Conservation (phyloP, 2,113 vertebrate species). For the Lepus europaeus region DNA sequence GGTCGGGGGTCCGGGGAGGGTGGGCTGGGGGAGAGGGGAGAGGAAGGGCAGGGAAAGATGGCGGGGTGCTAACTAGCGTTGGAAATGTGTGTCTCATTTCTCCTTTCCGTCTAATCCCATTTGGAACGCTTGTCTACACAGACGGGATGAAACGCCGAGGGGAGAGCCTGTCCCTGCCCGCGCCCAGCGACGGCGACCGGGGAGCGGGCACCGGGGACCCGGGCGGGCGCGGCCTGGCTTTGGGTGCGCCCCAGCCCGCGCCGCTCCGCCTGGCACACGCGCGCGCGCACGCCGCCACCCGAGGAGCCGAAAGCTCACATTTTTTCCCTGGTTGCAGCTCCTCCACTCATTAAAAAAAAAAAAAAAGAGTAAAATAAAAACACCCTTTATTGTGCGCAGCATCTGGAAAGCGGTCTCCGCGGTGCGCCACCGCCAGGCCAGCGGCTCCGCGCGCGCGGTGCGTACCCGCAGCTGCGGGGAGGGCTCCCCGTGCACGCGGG, state of each 20-base stretch:
- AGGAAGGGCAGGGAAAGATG: accelerated
- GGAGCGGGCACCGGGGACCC: not conserved
- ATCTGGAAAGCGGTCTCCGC: conserved; percentile 60
- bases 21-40: too few relatives aligned
- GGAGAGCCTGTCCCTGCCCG: not conserved
- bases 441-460: not conserved
- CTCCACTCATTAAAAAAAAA: conserved; percentile 42
- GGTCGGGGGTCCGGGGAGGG: too few relatives aligned
- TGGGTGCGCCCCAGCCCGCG: not conserved
- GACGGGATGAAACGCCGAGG: not conserved
- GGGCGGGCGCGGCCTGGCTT: not conserved
- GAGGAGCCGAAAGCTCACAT: not conserved
- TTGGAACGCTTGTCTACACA: conserved; percentile 65
- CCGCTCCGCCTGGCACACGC: not conserved
- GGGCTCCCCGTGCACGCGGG: too few relatives aligned
- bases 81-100: conserved; percentile 59
- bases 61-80: not conserved
- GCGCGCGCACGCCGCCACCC: accelerated
- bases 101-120: conserved; percentile 68
- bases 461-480: too few relatives aligned
- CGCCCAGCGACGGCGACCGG: not conserved
- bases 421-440: not conserved
- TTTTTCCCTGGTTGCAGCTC: conserved; percentile 25
- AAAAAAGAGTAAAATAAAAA: conserved; percentile 66
- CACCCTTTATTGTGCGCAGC: conserved; percentile 46